These are phyloP conservation scores for Drosophila takahashii DNA, from an alignment of 1,140 invertebrate genomes.

Conservation along the genomic window DNA sequence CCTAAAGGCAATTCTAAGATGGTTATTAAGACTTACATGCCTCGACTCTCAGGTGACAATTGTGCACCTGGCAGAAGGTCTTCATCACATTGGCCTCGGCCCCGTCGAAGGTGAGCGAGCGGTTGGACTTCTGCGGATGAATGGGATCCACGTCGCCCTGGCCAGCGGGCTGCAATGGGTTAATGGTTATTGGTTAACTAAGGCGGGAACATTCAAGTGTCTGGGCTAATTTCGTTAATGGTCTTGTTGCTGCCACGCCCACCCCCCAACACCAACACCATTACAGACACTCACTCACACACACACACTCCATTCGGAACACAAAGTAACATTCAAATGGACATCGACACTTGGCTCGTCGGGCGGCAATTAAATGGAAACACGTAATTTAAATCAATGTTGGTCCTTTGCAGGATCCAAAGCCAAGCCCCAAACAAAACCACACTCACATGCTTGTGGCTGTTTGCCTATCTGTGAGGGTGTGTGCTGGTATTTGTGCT, in stretches of 20 bases:
- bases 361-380: conserved; percentile 79
- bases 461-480: conserved; percentile 28
- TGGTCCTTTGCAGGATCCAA: conserved; percentile 61
- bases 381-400: conserved; percentile 83
- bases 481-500: conserved; percentile 14
- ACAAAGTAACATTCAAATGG: conserved; percentile 42
- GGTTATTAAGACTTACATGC: conserved; percentile 51
- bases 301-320: conserved; percentile 10
- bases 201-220: conserved; percentile 57
- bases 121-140: conserved; percentile 47
- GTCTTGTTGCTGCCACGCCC: conserved; percentile 47
- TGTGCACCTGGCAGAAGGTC: conserved; percentile 72
- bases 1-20: too few species aligned
- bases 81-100: conserved; percentile 75
- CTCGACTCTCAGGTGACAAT: conserved; percentile 73
- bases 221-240: conserved; percentile 76
- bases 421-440: conserved; percentile 80
- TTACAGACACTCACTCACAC: not conserved
- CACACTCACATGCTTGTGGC: conserved; percentile 76
- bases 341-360: conserved; percentile 67
- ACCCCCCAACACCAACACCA: conserved; percentile 12
- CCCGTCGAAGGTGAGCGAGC: conserved; percentile 61
- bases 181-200: conserved; percentile 57
- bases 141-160: conserved; percentile 72
- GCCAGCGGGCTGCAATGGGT: conserved; percentile 56